Conservation (phyloP, 2,797 vertebrate genomes). For the Enteromius trimaculatus region DNA sequence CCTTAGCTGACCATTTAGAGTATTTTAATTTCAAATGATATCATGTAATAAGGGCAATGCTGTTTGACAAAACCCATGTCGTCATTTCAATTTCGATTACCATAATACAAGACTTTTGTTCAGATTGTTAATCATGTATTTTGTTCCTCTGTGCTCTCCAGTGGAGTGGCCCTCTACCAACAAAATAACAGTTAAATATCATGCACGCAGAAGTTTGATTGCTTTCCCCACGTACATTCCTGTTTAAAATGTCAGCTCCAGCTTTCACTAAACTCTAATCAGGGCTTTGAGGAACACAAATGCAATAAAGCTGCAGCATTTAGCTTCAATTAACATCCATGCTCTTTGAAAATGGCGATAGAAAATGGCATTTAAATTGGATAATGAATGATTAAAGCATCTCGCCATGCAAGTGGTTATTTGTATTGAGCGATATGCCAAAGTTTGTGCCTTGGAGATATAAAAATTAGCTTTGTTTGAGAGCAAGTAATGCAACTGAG, state of each 20-base stretch:
- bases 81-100: constrained; percentile 27
- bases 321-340: constrained; percentile 57
- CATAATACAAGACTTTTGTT: not conserved
- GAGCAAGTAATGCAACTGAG: constrained; percentile 32
- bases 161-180: not conserved
- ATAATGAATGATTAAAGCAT: constrained; percentile 60
- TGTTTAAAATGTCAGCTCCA: constrained; percentile 47
- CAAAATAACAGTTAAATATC: constrained; percentile 48
- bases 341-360: constrained; percentile 54
- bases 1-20: not conserved
- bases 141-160: constrained; percentile 14
- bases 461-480: constrained; percentile 45
- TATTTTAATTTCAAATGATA: not conserved
- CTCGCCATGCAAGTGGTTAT: constrained; percentile 34
- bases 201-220: constrained; percentile 34
- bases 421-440: constrained; percentile 53
- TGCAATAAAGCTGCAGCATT: constrained; percentile 55
- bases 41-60: not conserved
- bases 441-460: constrained; percentile 48
- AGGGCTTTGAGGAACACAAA: constrained; percentile 45
- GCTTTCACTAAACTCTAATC: constrained; percentile 46
- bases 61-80: constrained; percentile 22
- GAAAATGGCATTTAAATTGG: constrained; percentile 59
- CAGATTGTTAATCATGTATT: constrained; percentile 15
- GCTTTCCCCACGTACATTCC: constrained; percentile 9